phyloP scores from a whole-genome alignment of 30 jellyfish, hydroid and myxozoan genomes.

The Pseudorhiza aurosa region DNA sequence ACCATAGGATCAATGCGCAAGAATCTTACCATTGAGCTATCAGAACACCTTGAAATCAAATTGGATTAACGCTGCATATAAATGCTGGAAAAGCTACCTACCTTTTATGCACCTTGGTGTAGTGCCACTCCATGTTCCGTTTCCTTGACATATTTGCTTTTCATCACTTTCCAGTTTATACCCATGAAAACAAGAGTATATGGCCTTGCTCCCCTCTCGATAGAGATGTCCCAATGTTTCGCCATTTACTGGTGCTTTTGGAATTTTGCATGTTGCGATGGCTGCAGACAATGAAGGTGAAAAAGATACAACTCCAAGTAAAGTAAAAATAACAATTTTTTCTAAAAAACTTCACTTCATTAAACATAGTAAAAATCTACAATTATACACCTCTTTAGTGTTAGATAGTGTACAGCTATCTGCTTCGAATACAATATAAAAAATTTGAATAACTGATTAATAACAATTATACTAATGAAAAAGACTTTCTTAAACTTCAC shows the following conservation, averaged over 20 bases:
- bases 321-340: too few relatives aligned
- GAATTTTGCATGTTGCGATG: not conserved
- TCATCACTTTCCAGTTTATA: not conserved
- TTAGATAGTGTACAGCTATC: too few relatives aligned
- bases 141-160: not conserved
- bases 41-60: too few relatives aligned
- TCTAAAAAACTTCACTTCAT: not conserved
- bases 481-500: too few relatives aligned
- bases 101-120: constrained; percentile 4
- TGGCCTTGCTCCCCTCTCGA: not conserved
- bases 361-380: not conserved
- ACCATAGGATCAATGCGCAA: too few relatives aligned
- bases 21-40: too few relatives aligned
- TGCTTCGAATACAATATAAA: too few relatives aligned
- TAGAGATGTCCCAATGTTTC: not conserved
- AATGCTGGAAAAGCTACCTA: too few relatives aligned
- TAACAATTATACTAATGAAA: too few relatives aligned
- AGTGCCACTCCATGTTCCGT: constrained; percentile 2
- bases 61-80: too few relatives aligned
- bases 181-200: constrained; percentile 1
- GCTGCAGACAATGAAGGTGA: too few relatives aligned
- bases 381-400: not conserved
- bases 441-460: too few relatives aligned
- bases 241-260: constrained; percentile 14
- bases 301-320: not conserved